A percentile compares a stretch with the other conserved stretches of the same genome.
Evolutionary conservation across 2,888 invertebrate species (phyloP).

Genomic region (Cybosia mesomella): DNA sequence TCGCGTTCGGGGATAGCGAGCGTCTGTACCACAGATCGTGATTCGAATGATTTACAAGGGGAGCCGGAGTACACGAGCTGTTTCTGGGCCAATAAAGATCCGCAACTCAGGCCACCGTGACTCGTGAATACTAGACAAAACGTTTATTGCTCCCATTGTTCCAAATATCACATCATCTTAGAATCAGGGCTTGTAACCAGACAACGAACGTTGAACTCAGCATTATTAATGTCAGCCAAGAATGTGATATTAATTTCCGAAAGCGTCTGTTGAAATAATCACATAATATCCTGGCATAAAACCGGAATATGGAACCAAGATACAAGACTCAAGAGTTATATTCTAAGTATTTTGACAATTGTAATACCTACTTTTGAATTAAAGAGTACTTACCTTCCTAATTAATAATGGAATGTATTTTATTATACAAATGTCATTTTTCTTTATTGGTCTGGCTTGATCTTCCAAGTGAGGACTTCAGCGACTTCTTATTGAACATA

Average conservation of each 20-base stretch:
- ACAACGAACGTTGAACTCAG: conserved; percentile 32
- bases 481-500: no score
- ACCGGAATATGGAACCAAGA: not conserved
- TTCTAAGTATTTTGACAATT: not conserved
- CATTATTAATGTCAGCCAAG: conserved; percentile 26
- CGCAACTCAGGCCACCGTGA: conserved; percentile 60
- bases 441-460: no score
- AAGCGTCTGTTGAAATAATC: conserved; percentile 8
- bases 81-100: conserved; percentile 79
- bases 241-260: conserved; percentile 19
- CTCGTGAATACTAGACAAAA: conserved; percentile 47
- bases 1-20: conserved; percentile 67
- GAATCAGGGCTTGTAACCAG: conserved; percentile 27
- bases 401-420: no score
- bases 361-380: no score
- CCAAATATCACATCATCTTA: conserved; percentile 34
- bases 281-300: conserved; percentile 28
- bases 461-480: no score
- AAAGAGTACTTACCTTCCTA: no score
- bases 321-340: not conserved
- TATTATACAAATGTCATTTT: no score
- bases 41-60: conserved; percentile 77
- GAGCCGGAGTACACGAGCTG: conserved; percentile 68
- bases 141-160: conserved; percentile 72
- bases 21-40: conserved; percentile 73